Evolutionary conservation across 2,797 vertebrate species (phyloP).

Genomic region (Molossus alvarezi): DNA sequence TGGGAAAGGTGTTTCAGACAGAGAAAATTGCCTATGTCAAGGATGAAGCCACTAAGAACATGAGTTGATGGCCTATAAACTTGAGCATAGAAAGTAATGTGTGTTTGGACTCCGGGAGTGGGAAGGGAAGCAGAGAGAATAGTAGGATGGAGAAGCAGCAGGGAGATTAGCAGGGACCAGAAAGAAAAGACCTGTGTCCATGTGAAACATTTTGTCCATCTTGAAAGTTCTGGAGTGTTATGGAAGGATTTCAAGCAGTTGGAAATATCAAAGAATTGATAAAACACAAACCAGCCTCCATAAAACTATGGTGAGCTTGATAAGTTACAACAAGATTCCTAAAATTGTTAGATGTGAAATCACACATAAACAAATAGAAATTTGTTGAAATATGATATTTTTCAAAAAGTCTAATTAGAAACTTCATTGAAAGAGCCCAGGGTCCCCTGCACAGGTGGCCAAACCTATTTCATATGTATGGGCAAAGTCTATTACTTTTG

Average conservation of each 20-base stretch:
- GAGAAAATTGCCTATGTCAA: not conserved
- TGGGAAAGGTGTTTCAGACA: not conserved
- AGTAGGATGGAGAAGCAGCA: not conserved
- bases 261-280: conserved; percentile 34
- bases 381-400: conserved; percentile 70
- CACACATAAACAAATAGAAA: conserved; percentile 54
- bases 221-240: not conserved
- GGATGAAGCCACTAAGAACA: not conserved
- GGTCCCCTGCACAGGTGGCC: conserved; percentile 86
- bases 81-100: not conserved
- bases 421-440: conserved; percentile 70
- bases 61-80: not conserved
- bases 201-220: not conserved
- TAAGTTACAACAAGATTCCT: not conserved
- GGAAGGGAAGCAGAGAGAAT: not conserved
- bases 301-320: not conserved
- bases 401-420: conserved; percentile 64
- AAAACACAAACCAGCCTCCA: not conserved
- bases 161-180: not conserved
- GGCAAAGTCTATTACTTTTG: conserved; percentile 71
- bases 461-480: conserved; percentile 27
- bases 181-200: conserved; percentile 19
- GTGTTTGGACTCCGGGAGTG: not conserved
- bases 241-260: not conserved
- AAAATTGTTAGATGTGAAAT: conserved; percentile 46